These are phyloP conservation scores for Aleadryas rufinucha DNA, from an alignment of 2,113 vertebrate species.

Conservation along the genomic window DNA sequence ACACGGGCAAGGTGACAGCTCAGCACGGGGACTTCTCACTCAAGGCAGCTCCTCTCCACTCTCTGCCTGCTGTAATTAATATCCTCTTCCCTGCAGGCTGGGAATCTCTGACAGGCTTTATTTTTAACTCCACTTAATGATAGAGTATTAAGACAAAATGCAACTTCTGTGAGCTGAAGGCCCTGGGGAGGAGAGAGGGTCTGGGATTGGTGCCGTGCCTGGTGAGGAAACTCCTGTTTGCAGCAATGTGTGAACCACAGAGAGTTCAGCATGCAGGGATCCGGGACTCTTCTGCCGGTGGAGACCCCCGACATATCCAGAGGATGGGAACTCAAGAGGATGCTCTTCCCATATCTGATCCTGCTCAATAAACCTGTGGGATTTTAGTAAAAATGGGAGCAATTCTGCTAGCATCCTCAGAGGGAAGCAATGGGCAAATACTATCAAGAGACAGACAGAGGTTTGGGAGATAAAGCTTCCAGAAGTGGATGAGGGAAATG, in stretches of 20 bases:
- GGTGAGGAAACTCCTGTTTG: not conserved
- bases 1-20: constrained; percentile 30
- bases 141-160: constrained; percentile 56
- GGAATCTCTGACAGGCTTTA: constrained; percentile 56
- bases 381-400: not conserved
- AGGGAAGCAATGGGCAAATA: not conserved
- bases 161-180: constrained; percentile 25
- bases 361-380: not conserved
- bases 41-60: constrained; percentile 41
- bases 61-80: constrained; percentile 66
- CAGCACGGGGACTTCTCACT: not conserved
- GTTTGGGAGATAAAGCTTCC: not conserved
- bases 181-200: not conserved
- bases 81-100: constrained; percentile 50
- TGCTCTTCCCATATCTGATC: not conserved
- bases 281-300: not conserved
- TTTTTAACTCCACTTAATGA: constrained; percentile 66
- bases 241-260: not conserved
- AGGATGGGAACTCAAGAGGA: not conserved
- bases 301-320: not conserved
- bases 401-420: not conserved
- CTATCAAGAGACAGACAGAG: not conserved
- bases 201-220: not conserved
- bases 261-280: not conserved
- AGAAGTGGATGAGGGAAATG: not conserved